These are phyloP conservation scores for Malacoraja senta DNA, from an alignment of 2,797 vertebrate genomes.

Conservation along the genomic window DNA sequence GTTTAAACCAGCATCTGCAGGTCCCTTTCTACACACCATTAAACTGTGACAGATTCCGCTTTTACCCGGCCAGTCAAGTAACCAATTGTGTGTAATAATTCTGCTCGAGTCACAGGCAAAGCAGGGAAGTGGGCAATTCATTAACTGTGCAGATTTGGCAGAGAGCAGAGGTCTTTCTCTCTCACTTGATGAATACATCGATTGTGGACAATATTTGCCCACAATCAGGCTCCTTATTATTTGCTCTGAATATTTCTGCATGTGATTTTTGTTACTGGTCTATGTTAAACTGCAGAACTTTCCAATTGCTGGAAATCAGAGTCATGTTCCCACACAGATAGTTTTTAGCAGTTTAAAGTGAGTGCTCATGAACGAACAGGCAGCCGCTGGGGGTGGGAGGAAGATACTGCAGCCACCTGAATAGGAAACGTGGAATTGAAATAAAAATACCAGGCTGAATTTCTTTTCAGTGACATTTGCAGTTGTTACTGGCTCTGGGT, in stretches of 20 bases:
- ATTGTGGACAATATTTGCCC: background rate
- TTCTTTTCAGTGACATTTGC: background rate
- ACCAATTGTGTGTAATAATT: conserved; percentile 28
- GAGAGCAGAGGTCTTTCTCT: background rate
- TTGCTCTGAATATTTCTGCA: background rate
- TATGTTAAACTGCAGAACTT: background rate
- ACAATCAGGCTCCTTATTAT: background rate
- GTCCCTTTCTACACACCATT: too few species aligned
- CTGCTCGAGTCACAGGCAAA: background rate
- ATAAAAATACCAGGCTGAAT: background rate
- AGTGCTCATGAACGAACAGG: background rate
- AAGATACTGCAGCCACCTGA: background rate
- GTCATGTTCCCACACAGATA: background rate
- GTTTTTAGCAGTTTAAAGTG: background rate
- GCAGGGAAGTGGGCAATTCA: background rate
- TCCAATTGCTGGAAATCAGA: background rate
- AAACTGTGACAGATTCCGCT: background rate
- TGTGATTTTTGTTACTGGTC: background rate
- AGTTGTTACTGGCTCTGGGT: background rate
- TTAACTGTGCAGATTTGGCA: background rate
- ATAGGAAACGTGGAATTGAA: background rate
- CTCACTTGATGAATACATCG: background rate
- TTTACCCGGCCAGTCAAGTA: background rate
- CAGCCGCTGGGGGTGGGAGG: too few species aligned
- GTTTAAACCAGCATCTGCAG: too few species aligned